Conservation (phyloP, 2,888 invertebrate genomes). For the Meiosimyza platycephala region DNA sequence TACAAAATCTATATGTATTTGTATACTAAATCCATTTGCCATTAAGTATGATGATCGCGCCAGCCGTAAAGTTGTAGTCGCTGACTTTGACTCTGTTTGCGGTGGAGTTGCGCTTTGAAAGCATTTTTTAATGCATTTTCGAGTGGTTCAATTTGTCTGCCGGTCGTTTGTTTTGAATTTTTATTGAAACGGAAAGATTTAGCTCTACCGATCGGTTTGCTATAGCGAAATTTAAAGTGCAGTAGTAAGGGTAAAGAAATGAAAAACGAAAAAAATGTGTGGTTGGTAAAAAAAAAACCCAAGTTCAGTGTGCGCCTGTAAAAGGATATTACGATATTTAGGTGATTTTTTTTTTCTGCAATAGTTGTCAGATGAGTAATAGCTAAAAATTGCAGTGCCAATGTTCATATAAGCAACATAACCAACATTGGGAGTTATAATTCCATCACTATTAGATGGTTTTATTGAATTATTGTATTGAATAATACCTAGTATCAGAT, state of each 20-base stretch:
- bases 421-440: no score
- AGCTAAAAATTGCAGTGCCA: no score
- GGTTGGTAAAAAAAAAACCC: background rate
- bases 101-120: slow-evolving; percentile 45
- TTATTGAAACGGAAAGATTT: slow-evolving; percentile 23
- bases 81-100: slow-evolving; percentile 32
- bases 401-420: no score
- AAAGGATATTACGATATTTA: no score
- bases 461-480: no score
- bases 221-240: background rate
- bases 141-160: slow-evolving; percentile 62
- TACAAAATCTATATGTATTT: background rate
- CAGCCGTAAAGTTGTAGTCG: slow-evolving; percentile 22
- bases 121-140: slow-evolving; percentile 59
- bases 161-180: slow-evolving; percentile 44
- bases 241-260: background rate
- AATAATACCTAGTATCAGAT: no score
- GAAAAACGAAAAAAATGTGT: background rate
- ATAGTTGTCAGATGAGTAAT: no score
- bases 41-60: slow-evolving; percentile 34
- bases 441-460: no score
- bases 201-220: background rate
- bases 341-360: no score
- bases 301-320: no score
- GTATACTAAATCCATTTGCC: slow-evolving; percentile 31